phyloP scores from a whole-genome alignment of 2,113 vertebrate species.

The Dasyornis broadbenti region DNA sequence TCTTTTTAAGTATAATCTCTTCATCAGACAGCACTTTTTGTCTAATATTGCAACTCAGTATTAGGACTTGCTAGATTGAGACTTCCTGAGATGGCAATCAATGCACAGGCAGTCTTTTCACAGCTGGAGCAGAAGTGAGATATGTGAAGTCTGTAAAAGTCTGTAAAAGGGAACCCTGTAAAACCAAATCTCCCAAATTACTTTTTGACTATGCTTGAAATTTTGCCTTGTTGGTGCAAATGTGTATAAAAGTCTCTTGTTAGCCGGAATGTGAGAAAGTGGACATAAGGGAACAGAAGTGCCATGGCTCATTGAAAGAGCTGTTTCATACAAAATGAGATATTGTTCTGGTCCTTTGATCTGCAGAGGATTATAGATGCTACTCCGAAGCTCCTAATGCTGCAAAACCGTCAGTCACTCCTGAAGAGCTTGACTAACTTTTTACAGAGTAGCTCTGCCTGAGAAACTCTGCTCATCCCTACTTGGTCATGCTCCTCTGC shows the following conservation, averaged over 20 bases:
- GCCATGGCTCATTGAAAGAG: background rate
- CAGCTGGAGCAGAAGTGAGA: background rate
- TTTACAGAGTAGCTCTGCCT: background rate
- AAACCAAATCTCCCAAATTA: background rate
- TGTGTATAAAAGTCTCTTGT: background rate
- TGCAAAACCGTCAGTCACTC: background rate
- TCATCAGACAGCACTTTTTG: background rate
- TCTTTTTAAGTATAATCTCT: background rate
- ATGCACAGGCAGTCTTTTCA: background rate
- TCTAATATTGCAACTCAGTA: background rate
- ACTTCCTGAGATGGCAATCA: background rate
- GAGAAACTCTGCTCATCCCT: background rate
- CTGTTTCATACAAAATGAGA: background rate
- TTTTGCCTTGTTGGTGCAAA: background rate
- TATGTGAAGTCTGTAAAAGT: background rate
- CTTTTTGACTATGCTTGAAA: background rate
- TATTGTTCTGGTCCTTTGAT: background rate
- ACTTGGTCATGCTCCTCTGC: accelerated
- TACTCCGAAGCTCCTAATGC: background rate
- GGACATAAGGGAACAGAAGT: background rate
- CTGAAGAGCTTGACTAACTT: background rate
- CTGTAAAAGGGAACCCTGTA: background rate
- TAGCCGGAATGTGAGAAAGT: background rate
- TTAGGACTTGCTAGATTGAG: background rate
- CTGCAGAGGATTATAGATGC: background rate